Evolutionary conservation across 2,888 invertebrate species (phyloP).

Genomic region (Dolomedes plantarius): DNA sequence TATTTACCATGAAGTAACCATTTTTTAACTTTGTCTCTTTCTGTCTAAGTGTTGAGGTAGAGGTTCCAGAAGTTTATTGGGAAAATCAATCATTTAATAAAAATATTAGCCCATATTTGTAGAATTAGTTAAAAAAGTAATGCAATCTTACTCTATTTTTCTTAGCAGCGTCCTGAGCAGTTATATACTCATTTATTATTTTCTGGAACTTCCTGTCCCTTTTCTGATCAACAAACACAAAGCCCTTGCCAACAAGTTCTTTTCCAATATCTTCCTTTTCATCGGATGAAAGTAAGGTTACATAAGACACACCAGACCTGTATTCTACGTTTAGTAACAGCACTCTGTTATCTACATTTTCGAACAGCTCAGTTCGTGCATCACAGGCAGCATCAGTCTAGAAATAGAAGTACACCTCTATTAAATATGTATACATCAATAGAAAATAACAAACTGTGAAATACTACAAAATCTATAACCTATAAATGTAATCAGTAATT

Average conservation of each 20-base stretch:
- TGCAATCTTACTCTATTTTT: conserved; percentile 80
- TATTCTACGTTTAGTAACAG: conserved; percentile 90
- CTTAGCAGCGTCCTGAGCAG: conserved; percentile 91
- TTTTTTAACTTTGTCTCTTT: no score
- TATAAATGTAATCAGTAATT: no score
- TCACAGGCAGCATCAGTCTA: conserved; percentile 86
- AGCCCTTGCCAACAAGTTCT: conserved; percentile 89
- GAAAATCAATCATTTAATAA: no score
- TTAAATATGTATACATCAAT: no score
- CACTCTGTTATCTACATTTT: conserved; percentile 84
- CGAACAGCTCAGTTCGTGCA: conserved; percentile 83
- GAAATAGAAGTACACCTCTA: conserved; percentile 69
- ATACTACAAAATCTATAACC: no score
- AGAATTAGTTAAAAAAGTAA: no score
- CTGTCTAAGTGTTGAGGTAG: no score
- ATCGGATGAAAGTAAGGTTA: conserved; percentile 74
- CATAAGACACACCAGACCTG: conserved; percentile 79
- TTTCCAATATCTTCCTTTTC: conserved; percentile 84
- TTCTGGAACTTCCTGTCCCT: conserved; percentile 88
- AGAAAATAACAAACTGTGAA: no score
- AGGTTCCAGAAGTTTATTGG: no score
- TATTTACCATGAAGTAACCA: no score
- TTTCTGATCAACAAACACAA: conserved; percentile 86
- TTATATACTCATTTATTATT: conserved; percentile 87
- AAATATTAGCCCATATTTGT: no score